A percentile compares a stretch with the other conserved stretches of the same genome.
These are phyloP conservation scores for Halcyon chelicuti DNA, from an alignment of 2,797 vertebrate genomes.

Conservation along the genomic window DNA sequence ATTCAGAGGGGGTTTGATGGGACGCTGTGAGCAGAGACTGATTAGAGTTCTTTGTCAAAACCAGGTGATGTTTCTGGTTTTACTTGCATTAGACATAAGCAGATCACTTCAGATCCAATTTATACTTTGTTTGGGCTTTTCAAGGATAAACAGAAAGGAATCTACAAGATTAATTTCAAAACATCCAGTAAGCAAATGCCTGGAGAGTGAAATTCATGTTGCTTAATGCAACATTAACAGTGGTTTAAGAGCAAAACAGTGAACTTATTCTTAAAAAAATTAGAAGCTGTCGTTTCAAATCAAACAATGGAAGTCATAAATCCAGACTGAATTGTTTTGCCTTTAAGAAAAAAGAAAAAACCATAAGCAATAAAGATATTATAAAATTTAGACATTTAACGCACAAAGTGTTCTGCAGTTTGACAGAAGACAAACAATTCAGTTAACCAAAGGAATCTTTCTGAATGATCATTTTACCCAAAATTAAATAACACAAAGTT, in stretches of 20 bases:
- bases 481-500: neutral
- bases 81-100: neutral
- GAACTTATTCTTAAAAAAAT: neutral
- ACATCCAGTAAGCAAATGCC: neutral
- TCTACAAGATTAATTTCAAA: neutral
- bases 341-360: neutral
- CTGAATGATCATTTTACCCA: neutral
- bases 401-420: neutral
- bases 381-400: neutral
- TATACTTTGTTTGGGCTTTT: neutral
- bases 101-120: neutral
- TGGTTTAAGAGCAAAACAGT: neutral
- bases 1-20: neutral
- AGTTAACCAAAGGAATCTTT: neutral
- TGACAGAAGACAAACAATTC: neutral
- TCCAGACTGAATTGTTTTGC: neutral
- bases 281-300: neutral
- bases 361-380: neutral
- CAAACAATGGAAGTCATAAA: neutral
- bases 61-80: neutral
- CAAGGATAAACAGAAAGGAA: neutral
- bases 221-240: neutral
- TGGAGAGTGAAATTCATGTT: neutral
- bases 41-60: neutral
- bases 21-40: neutral